phyloP scores from a whole-genome alignment of 2,888 invertebrate genomes.

The Saturnia pavonia region DNA sequence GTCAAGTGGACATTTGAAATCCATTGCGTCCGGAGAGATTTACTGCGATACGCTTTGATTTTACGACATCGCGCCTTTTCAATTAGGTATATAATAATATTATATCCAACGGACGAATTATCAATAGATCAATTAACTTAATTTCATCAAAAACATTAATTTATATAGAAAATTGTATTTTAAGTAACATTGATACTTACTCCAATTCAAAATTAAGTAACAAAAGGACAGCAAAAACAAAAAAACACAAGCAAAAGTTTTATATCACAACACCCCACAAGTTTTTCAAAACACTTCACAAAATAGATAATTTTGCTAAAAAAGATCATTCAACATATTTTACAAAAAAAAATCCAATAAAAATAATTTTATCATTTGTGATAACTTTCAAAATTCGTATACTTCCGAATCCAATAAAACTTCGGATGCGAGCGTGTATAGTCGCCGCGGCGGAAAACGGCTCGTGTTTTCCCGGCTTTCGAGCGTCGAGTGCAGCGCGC shows the following conservation, averaged over 20 bases:
- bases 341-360: conserved; percentile 1
- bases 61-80: conserved; percentile 55
- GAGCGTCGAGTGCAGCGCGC: conserved; percentile 78
- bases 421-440: conserved; percentile 48
- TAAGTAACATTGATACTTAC: conserved; percentile 57
- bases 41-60: conserved; percentile 74
- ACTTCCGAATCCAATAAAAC: conserved; percentile 63
- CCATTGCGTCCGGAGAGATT: conserved; percentile 68
- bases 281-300: conserved; percentile 49
- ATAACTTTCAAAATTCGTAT: conserved; percentile 47
- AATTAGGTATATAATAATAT: conserved; percentile 44
- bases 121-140: conserved; percentile 35
- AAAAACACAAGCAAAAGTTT: conserved; percentile 48
- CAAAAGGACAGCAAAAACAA: conserved; percentile 50
- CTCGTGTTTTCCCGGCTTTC: conserved; percentile 79
- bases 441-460: conserved; percentile 73
- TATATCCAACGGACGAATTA: conserved; percentile 49
- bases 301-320: conserved; percentile 27
- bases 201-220: conserved; percentile 49
- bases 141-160: conserved; percentile 24
- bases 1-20: conserved; percentile 72
- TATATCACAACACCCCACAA: conserved; percentile 76
- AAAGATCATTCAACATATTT: conserved; percentile 14
- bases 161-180: conserved; percentile 26
- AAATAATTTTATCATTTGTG: conserved; percentile 20